These are phyloP conservation scores for Smutsia gigantea DNA, from an alignment of 2,797 vertebrate species.

Conservation along the genomic window DNA sequence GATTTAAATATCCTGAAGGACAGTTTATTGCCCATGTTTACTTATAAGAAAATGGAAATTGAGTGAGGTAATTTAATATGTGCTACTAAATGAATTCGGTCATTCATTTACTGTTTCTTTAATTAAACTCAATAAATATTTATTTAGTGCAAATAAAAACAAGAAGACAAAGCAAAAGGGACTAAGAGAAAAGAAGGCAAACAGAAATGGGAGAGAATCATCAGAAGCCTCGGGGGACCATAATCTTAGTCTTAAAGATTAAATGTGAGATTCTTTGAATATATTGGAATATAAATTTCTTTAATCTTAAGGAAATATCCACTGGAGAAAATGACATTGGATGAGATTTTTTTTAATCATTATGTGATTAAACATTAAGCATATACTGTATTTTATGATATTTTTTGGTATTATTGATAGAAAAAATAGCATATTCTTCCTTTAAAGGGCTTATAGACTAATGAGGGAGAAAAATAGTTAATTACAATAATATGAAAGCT, in stretches of 20 bases:
- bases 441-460: not conserved
- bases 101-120: not conserved
- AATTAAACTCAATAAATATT: not conserved
- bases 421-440: not conserved
- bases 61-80: not conserved
- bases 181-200: not conserved
- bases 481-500: not conserved
- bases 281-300: not conserved
- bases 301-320: not conserved
- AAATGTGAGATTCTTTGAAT: not conserved
- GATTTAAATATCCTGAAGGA: not conserved
- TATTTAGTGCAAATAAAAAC: conserved; percentile 17
- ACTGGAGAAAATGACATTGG: not conserved
- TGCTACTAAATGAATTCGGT: not conserved
- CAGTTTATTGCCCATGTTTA: not conserved
- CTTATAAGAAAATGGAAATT: not conserved
- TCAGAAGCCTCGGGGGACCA: not conserved
- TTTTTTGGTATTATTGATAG: not conserved
- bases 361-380: not conserved
- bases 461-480: not conserved
- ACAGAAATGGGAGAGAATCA: not conserved
- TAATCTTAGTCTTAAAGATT: not conserved
- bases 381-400: not conserved
- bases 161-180: conserved; percentile 11
- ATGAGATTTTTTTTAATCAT: not conserved